Conservation (phyloP, 2,113 vertebrate genomes). For the Nycticryphes semicollaris region DNA sequence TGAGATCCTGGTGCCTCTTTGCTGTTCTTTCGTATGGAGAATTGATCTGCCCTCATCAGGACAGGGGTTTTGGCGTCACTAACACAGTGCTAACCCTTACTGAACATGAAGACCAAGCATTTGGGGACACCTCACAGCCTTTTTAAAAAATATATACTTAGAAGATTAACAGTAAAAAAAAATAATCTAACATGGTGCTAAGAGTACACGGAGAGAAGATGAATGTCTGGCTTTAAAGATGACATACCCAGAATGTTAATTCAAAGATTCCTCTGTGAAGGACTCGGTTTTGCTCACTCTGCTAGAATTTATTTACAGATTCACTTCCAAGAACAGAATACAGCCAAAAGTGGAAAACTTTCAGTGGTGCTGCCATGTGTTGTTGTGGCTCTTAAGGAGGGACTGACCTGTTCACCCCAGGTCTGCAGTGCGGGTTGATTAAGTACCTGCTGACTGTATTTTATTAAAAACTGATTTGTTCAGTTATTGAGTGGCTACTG, state of each 20-base stretch:
- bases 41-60: background rate
- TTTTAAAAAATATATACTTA: background rate
- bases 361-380: background rate
- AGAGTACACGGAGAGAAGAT: background rate
- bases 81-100: background rate
- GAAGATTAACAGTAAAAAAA: background rate
- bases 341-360: background rate
- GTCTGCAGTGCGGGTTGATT: background rate
- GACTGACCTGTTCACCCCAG: background rate
- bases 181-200: background rate
- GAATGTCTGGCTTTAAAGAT: background rate
- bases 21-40: background rate
- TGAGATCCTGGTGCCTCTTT: background rate
- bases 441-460: background rate
- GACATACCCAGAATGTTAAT: background rate
- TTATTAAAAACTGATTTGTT: background rate
- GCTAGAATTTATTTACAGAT: constrained; percentile 44
- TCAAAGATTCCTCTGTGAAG: background rate
- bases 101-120: background rate
- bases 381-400: background rate
- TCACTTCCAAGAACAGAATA: constrained; percentile 23
- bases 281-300: background rate
- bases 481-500: background rate
- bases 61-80: background rate
- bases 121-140: background rate